phyloP scores from a whole-genome alignment of 2,888 invertebrate genomes.

The Caenorhabditis drosophilae region DNA sequence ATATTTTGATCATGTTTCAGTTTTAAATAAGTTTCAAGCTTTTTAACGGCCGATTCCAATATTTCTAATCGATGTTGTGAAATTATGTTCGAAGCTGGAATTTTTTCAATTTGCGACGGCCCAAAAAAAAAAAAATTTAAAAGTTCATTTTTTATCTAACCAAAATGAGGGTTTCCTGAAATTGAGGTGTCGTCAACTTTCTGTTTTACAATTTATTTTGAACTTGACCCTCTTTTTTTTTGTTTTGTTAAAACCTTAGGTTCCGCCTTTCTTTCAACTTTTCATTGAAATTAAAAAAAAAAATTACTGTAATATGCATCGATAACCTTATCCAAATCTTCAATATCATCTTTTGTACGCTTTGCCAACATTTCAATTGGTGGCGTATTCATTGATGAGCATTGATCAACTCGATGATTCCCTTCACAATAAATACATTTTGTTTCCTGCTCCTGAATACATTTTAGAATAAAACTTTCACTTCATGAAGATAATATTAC shows the following conservation, averaged over 20 bases:
- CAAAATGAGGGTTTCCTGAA: background rate
- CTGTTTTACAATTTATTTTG: background rate
- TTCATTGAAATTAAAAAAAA: background rate
- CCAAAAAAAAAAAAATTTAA: too few species aligned
- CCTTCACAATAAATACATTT: slow-evolving; percentile 47
- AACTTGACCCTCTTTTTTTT: background rate
- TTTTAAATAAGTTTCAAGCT: slow-evolving; percentile 15
- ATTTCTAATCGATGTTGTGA: slow-evolving; percentile 4
- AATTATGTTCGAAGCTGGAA: slow-evolving; percentile 8
- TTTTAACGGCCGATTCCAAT: slow-evolving; percentile 12
- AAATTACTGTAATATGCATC: slow-evolving; percentile 22
- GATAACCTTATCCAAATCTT: slow-evolving; percentile 27
- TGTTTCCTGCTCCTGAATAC: slow-evolving; percentile 31
- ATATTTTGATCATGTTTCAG: background rate
- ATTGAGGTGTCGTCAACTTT: background rate
- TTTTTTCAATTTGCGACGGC: too few species aligned
- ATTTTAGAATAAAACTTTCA: background rate
- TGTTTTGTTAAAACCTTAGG: background rate
- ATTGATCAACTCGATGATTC: slow-evolving; percentile 33
- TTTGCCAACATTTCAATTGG: slow-evolving; percentile 15
- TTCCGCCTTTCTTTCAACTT: background rate
- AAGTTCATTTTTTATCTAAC: too few species aligned
- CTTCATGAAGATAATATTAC: background rate
- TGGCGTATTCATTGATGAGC: slow-evolving; percentile 39
- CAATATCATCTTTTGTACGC: slow-evolving; percentile 12